Evolutionary conservation across 2,888 invertebrate genomes (phyloP), one percentile per base, ranked within the genome.

Genomic region (Epinotia brunnichana): DNA sequence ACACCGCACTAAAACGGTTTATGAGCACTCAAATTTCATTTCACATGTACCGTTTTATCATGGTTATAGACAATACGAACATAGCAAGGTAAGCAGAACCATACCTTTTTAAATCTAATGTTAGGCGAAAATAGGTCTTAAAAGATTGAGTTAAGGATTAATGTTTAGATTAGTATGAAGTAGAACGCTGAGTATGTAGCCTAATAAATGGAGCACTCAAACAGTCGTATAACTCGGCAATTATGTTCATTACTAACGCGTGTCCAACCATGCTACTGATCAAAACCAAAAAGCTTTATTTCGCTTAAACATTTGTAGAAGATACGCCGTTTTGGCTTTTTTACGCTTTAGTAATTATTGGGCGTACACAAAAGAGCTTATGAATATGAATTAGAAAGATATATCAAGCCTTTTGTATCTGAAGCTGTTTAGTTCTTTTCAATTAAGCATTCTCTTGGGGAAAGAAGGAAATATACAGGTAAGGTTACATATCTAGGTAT

Each of bases 381-480:
- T 41, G n/a, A 4, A 15, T 35, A n/a, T 21, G 19, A 19, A 19
- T 19, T 2, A 5, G 24, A 56, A 56, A 56, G 19, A 17, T 19
- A 11, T 13, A 4, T 10, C 11, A 39, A 10, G 60, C 13, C 41
- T 41, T 60, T 48, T 39, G 19, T 29, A 29, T 24, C 5, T 15
- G 4, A n/a, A 66, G 53, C 9, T 15, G 29, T 29, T 11, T 17
- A 39, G 15, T 66, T 66, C 54, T 41, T 54, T 51, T 11, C 39
- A 35, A 44, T 39, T 44, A 24, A 29, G 44, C 70, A 72, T 74
- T 74, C 70, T 75, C 62, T 74, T 69, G 76, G 78, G 79, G 81
- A 80, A 83, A 81, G 78, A 81, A 81, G 82, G 82, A 83, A 84
- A 80, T 77, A 79, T 72, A 73, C 68, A 63, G 19, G 15, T 76